Percentiles rank a stretch among this genome's conserved stretches.
phyloP scores from a whole-genome alignment of 2,888 invertebrate genomes.

The Oxystoma pomonae region DNA sequence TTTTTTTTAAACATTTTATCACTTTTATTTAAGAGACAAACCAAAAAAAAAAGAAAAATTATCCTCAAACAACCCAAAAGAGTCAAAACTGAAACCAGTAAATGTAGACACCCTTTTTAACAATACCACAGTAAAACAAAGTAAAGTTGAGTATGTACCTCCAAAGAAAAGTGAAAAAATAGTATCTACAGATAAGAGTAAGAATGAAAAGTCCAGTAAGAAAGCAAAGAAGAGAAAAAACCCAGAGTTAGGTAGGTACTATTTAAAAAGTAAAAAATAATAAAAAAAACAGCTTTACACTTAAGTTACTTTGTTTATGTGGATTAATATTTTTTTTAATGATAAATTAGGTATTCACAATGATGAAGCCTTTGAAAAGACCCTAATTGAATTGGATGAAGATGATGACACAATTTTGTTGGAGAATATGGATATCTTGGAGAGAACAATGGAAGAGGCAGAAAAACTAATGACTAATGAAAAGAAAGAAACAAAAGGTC shows the following conservation, averaged over 20 bases:
- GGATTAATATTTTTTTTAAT: slow-evolving; percentile 12
- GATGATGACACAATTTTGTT: slow-evolving; percentile 40
- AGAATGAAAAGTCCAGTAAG: no score
- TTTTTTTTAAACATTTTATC: no score
- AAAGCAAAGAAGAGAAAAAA: no score
- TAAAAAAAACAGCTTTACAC: slow-evolving; percentile 33
- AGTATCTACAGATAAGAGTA: slow-evolving; percentile 15
- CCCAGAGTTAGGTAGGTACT: slow-evolving; percentile 14
- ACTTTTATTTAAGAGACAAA: no score
- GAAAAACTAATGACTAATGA: not conserved
- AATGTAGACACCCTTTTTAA: slow-evolving; percentile 58
- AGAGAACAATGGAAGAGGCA: slow-evolving; percentile 38
- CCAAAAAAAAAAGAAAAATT: slow-evolving; percentile 30
- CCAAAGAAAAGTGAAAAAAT: slow-evolving; percentile 11
- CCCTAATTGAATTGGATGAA: slow-evolving; percentile 62
- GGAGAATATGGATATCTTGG: slow-evolving; percentile 36
- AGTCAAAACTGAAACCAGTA: slow-evolving; percentile 41
- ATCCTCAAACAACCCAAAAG: slow-evolving; percentile 25
- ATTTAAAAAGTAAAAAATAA: slow-evolving; percentile 23
- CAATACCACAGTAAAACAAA: slow-evolving; percentile 55
- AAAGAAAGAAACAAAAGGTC: no score
- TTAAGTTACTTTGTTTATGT: slow-evolving; percentile 15
- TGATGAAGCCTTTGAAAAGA: slow-evolving; percentile 68
- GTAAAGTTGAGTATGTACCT: slow-evolving; percentile 40
- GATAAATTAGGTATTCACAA: slow-evolving; percentile 56